Evolutionary conservation across 2,113 vertebrate species (phyloP), one percentile per base, ranked within the genome.

Genomic region (Podarcis cretensis): DNA sequence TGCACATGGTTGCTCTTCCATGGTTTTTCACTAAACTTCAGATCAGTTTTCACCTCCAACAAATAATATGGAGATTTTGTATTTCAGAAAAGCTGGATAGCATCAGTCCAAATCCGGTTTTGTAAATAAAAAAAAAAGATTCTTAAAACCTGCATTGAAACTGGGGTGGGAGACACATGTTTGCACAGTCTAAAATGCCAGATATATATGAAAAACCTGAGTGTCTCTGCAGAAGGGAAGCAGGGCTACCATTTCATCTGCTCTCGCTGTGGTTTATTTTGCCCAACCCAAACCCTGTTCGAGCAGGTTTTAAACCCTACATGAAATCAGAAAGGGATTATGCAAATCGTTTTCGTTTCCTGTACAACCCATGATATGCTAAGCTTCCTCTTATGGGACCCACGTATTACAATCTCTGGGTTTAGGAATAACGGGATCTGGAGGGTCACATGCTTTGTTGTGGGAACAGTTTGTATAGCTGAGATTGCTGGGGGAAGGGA

Each of bases 281-380:
- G 84, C 37, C 54, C 0, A 0, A 23, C 8, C 12, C 66, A 1
- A 0, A 0, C 0, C 0, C 81, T 0, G 83, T 74, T 13, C 79
- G 59, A 12, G 77, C 35, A 9, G 84, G 20, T 9, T 3, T 25
- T 3, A 20, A 35, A 90, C 21, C 4, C 6, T 4, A 85, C n/a
- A 40, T 57, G 25, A 54, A 66, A 87, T 81, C 83, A 3, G 54
- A 16, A 87, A 75, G 3, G 90, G 87, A 68, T 21, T 80, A 68
- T 0, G 73, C 27, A n/a, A 30, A 6, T 57, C 1, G 4, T 81
- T 77, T 84, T 13, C 63, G 32, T 81, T n/a, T 71, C 35, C 5
- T 37, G 25, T 14, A 18, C 35, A 6, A 12, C 76, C 40, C 90
- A 88, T 35, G 3, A 1, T 3, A 4, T 86, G 63, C 37, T 40